Base-by-base conservation (phyloP, 2,113 vertebrate species). In the Gymnogyps californianus region DNA sequence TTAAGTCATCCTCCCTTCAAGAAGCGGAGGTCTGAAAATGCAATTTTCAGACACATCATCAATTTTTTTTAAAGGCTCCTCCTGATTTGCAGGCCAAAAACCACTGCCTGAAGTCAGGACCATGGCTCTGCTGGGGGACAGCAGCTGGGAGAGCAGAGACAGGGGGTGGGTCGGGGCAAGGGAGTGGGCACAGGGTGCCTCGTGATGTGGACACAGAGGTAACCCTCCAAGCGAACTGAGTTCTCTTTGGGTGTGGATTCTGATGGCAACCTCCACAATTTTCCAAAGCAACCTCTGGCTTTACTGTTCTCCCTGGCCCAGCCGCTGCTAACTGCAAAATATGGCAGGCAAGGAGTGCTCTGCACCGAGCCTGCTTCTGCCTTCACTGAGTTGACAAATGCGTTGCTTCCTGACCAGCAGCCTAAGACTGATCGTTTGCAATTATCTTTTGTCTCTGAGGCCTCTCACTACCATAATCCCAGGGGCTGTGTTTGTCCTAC, bases 1-100 rank as follows among this genome's bases (percentile, higher is more conserved):
- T 12, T 25, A 20, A 16, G 13, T 66, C 57, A 57, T 16, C 47
- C 16, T 75, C 1, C 0, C 16, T n/a, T 79, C 34, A 47, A n/a
- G 61, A 79, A 65, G 7, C 1, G 19, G 26, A 61, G 57, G 26
- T 9, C 28, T 71, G 21, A 49, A 86, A 70, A 54, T 1, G 17
- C 4, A 26, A 20, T 22, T 74, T 69, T 83, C 24, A 26, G 36
- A 9, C 29, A 6, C 3, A 20, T 34, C 9, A 8, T 34, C 1
- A 0, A 0, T 10, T 38, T 36, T 64, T 54, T 51, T 44, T 14
- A 8, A 78, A 86, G 10, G 4, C 9, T 76, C 14, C 10, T 66
- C 11, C 24, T 34, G n/a, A 44, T n/a, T 25, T 76, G 18, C 20
- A 58, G 82, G 46, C 17, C 25, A n/a, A 77, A 90, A 34, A 4